phyloP scores from a whole-genome alignment of 2,113 vertebrate genomes.

The Xerus inauris region DNA sequence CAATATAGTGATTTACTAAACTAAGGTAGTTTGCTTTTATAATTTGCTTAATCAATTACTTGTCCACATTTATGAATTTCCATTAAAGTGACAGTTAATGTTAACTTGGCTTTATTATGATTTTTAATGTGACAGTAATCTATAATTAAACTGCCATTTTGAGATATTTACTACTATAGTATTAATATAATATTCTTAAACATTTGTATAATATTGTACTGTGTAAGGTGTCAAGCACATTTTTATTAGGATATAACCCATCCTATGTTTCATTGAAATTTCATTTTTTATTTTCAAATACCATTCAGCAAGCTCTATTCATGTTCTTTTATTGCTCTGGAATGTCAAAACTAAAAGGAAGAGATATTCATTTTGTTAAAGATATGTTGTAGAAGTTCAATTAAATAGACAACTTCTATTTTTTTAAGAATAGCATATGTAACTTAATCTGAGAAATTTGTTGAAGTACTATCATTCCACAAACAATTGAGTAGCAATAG shows the following conservation, averaged over 20 bases:
- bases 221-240: neutral
- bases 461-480: neutral
- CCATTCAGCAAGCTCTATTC: neutral
- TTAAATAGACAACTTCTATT: neutral
- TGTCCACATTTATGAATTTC: neutral
- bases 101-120: neutral
- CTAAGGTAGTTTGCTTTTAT: neutral
- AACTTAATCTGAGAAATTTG: neutral
- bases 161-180: neutral
- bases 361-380: neutral
- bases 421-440: neutral
- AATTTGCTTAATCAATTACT: constrained; percentile 27
- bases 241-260: neutral
- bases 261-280: neutral
- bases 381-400: neutral
- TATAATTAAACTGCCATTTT: constrained; percentile 4
- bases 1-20: neutral
- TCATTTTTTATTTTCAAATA: neutral
- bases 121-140: constrained; percentile 20
- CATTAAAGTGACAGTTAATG: neutral
- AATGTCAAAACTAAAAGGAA: neutral
- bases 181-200: constrained; percentile 10
- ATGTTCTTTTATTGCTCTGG: neutral
- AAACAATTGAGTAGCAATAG: neutral
- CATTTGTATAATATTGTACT: neutral